Evolutionary conservation across 1,140 invertebrate genomes (phyloP).

Genomic region (Rhagoletis pomonella): DNA sequence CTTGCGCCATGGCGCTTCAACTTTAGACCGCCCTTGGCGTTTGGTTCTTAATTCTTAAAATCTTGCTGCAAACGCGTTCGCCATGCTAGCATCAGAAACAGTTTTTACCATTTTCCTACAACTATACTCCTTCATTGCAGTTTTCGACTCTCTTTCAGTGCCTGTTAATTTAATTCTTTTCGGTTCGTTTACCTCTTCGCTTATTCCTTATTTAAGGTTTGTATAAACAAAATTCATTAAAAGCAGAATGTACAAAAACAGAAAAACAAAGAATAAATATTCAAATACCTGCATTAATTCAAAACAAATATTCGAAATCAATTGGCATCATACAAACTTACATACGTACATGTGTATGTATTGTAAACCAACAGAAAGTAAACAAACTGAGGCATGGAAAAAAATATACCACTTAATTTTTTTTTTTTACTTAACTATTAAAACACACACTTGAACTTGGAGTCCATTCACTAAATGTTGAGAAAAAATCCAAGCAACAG

Average conservation of each 20-base stretch:
- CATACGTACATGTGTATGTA: not conserved
- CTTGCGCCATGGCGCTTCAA: constrained; percentile 26
- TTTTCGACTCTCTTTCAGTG: not conserved
- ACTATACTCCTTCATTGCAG: too few relatives aligned
- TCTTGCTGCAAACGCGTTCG: constrained; percentile 15
- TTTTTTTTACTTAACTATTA: too few relatives aligned
- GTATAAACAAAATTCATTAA: not conserved
- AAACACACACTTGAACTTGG: too few relatives aligned
- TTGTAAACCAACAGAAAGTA: not conserved
- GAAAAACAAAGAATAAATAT: not conserved
- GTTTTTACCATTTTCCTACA: too few relatives aligned
- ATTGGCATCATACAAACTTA: not conserved
- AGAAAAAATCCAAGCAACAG: too few relatives aligned
- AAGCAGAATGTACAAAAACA: not conserved
- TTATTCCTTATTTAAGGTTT: not conserved
- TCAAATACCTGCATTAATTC: not conserved
- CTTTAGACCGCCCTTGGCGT: not conserved
- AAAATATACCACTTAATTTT: too few relatives aligned
- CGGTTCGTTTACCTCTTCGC: not conserved
- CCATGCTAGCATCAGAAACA: not conserved
- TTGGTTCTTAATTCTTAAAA: not conserved
- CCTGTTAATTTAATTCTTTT: not conserved
- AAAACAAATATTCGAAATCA: not conserved
- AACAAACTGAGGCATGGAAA: not conserved
- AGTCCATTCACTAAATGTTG: too few relatives aligned